Conservation (phyloP, 2,797 vertebrate species). For the Halcyon smyrnensis region DNA sequence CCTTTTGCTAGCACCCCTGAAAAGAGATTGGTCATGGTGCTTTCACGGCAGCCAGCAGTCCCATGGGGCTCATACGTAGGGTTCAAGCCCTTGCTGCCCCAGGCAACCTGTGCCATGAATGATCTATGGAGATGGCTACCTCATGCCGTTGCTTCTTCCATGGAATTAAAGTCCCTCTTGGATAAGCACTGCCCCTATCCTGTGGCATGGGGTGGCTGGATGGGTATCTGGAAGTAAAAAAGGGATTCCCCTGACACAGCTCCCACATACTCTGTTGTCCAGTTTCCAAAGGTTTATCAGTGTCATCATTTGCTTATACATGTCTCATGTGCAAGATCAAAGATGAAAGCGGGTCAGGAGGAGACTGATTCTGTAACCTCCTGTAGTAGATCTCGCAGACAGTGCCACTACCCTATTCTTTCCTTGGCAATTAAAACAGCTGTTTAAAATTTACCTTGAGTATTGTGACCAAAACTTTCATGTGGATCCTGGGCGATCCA, state of each 20-base stretch:
- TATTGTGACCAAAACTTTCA: not conserved
- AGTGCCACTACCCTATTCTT: not conserved
- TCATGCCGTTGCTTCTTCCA: not conserved
- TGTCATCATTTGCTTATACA: not conserved
- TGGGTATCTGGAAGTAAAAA: not conserved
- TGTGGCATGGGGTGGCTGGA: no score
- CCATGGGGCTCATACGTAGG: fast-evolving
- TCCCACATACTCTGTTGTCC: not conserved
- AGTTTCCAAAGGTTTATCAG: not conserved
- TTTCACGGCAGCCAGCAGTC: not conserved
- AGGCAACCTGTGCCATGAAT: not conserved
- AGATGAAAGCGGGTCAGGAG: not conserved
- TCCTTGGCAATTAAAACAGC: not conserved
- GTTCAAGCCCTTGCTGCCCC: not conserved
- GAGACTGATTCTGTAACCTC: not conserved
- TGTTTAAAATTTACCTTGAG: not conserved
- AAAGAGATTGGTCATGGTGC: not conserved
- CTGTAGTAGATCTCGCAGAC: not conserved
- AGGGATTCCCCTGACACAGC: not conserved
- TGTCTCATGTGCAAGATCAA: not conserved
- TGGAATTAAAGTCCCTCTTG: not conserved
- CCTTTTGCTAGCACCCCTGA: not conserved
- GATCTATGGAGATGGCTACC: not conserved
- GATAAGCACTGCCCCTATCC: not conserved
- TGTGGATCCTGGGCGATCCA: not conserved